Evolutionary conservation across 1,140 invertebrate species (phyloP).

Genomic region (Macrotrachela quadricornifera): DNA sequence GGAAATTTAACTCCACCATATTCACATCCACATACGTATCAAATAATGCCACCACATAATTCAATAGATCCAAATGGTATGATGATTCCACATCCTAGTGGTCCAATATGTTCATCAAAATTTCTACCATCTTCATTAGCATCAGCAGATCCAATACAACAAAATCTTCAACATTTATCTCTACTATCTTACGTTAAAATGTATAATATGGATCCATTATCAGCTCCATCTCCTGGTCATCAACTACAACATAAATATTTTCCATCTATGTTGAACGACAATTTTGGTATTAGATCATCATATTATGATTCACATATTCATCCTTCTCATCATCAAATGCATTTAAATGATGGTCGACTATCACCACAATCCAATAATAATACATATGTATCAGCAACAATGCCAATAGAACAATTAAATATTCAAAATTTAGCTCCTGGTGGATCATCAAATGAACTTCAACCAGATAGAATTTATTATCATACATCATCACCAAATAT

Average conservation of each 20-base stretch:
- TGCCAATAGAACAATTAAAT: conserved; percentile 36
- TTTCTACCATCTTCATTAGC: not conserved
- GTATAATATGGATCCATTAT: not conserved
- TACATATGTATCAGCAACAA: conserved; percentile 34
- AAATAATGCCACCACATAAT: no score
- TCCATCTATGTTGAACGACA: conserved; percentile 13
- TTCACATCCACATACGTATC: no score
- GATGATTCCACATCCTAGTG: not conserved
- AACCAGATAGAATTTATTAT: not conserved
- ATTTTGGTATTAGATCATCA: not conserved
- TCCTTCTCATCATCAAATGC: conserved; percentile 5
- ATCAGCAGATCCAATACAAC: not conserved
- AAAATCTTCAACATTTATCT: not conserved
- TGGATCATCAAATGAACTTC: not conserved
- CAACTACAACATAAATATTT: conserved; percentile 9
- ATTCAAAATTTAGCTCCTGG: conserved; percentile 29
- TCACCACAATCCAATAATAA: conserved; percentile 33
- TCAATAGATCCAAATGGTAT: conserved; percentile 11
- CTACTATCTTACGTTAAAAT: not conserved
- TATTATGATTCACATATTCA: conserved; percentile 5
- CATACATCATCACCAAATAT: no score
- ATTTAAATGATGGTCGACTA: conserved; percentile 6
- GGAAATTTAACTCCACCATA: no score
- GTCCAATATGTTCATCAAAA: not conserved
- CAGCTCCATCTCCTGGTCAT: conserved; percentile 7